Conservation (phyloP, 2,888 invertebrate genomes). For the Sminthurinus aureus region DNA sequence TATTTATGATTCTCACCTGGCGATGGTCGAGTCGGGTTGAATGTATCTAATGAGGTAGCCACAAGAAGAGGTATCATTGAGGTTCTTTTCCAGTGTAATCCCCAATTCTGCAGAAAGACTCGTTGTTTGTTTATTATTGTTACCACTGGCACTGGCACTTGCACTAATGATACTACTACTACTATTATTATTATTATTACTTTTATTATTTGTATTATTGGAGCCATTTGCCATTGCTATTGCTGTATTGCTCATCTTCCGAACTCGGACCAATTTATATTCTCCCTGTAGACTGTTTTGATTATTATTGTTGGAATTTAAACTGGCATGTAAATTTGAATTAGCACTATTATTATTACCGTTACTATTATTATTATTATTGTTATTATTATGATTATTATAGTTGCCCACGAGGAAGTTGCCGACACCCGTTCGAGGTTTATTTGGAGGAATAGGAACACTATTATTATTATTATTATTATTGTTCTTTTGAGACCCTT, state of each 20-base stretch:
- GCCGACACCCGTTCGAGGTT: neutral
- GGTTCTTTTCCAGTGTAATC: constrained; percentile 64
- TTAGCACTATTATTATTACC: neutral
- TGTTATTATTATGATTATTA: no score
- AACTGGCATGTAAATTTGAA: constrained; percentile 11
- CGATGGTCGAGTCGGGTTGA: constrained; percentile 66
- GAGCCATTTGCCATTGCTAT: neutral
- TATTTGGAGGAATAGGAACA: neutral
- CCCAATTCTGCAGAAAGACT: constrained; percentile 41
- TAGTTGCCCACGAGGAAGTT: no score
- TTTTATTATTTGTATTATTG: neutral
- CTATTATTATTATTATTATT: neutral
- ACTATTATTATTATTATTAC: neutral
- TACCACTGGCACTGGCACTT: neutral
- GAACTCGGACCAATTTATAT: constrained; percentile 55
- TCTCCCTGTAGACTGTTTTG: constrained; percentile 45
- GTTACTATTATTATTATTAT: neutral
- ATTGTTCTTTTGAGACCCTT: neutral
- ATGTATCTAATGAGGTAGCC: constrained; percentile 67
- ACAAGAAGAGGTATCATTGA: constrained; percentile 68
- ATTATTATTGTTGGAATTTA: neutral
- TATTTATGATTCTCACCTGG: constrained; percentile 63
- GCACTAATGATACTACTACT: no score
- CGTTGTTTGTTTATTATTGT: no score
- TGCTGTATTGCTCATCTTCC: constrained; percentile 47